Evolutionary conservation across 35 echinoderm and acorn worm species (phyloP).

Genomic region (Heliocidaris tuberculata): DNA sequence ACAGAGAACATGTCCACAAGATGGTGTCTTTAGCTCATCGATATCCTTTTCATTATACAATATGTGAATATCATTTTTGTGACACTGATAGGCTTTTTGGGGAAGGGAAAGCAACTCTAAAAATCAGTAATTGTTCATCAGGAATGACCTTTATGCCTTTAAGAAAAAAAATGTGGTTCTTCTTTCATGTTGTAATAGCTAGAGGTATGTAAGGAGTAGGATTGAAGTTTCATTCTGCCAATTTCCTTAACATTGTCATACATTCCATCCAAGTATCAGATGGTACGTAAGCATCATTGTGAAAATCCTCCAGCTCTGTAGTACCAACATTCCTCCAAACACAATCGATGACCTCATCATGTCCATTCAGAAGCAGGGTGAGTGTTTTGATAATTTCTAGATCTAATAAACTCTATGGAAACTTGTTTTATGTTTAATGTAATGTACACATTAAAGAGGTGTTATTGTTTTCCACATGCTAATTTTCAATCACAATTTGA

Average conservation of each 20-base stretch:
- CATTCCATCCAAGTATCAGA: slow-evolving; percentile 53
- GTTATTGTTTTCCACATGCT: no score
- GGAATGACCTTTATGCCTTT: background rate
- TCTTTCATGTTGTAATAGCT: no score
- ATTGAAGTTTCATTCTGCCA: no score
- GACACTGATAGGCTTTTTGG: background rate
- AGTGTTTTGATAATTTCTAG: background rate
- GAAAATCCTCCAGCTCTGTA: slow-evolving; percentile 44
- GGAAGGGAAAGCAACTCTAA: background rate
- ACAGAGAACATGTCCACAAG: slow-evolving; percentile 64
- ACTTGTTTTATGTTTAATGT: background rate
- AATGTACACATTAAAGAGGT: no score
- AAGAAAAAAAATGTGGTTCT: no score
- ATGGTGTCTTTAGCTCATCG: slow-evolving; percentile 66
- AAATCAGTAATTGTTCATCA: background rate
- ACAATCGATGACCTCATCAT: slow-evolving; percentile 52
- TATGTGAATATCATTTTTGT: background rate
- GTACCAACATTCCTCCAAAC: slow-evolving; percentile 36
- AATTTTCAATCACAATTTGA: no score
- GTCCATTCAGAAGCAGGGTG: slow-evolving; percentile 28
- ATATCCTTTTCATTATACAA: slow-evolving; percentile 79
- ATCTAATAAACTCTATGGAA: background rate
- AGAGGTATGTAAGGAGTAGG: background rate
- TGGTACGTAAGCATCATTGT: slow-evolving; percentile 73
- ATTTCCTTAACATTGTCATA: slow-evolving; percentile 52